Evolutionary conservation across 1,140 invertebrate genomes (phyloP).

Genomic region (Drosophila aff.): DNA sequence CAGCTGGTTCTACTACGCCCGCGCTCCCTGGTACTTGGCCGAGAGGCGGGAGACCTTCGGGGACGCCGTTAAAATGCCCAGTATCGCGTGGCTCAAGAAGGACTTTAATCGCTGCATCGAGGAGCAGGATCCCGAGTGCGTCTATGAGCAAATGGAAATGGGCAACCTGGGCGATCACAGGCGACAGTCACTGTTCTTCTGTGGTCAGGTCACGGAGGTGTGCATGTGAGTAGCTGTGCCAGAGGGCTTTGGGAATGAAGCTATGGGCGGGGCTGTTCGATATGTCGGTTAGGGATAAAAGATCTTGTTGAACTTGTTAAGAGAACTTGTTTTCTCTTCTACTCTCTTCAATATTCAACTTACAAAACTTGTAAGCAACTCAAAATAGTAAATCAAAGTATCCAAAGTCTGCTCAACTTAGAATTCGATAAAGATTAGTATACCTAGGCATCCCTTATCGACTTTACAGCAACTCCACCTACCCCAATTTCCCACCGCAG

Average conservation of each 20-base stretch:
- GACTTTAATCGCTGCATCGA: slow-evolving; percentile 95
- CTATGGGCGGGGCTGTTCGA: slow-evolving; percentile 7
- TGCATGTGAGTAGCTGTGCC: slow-evolving; percentile 90
- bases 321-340: not conserved
- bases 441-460: not conserved
- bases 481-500: not conserved
- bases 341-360: not conserved
- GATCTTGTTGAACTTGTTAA: too few species aligned
- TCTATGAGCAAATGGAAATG: slow-evolving; percentile 91
- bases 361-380: not conserved
- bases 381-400: not conserved
- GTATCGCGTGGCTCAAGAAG: slow-evolving; percentile 94
- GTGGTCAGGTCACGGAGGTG: slow-evolving; percentile 90
- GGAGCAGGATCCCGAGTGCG: slow-evolving; percentile 92
- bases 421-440: not conserved
- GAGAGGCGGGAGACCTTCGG: slow-evolving; percentile 93
- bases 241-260: not conserved
- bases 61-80: slow-evolving; percentile 91
- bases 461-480: not conserved
- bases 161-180: slow-evolving; percentile 93
- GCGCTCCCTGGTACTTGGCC: slow-evolving; percentile 94
- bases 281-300: not conserved
- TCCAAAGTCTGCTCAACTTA: not conserved
- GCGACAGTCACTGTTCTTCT: slow-evolving; percentile 94
- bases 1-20: slow-evolving; percentile 94